These are phyloP conservation scores for Rhyacophila evoluta DNA, from an alignment of 2,888 invertebrate species.

Conservation along the genomic window DNA sequence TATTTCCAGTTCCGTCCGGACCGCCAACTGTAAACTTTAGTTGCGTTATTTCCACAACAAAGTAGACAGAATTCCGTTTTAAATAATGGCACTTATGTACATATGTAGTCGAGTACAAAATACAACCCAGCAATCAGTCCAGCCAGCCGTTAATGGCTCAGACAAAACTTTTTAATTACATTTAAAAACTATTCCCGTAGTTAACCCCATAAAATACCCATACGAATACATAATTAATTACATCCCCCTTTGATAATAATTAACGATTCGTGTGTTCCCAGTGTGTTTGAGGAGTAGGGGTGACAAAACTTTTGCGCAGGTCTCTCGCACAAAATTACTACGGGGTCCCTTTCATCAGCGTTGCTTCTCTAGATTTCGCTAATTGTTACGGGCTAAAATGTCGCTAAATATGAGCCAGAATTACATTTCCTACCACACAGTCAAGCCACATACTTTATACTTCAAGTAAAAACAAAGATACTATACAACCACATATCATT, in stretches of 20 bases:
- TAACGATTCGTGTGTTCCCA: conserved; percentile 10
- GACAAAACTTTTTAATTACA: conserved; percentile 13
- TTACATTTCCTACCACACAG: too few species aligned
- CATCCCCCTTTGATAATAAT: conserved; percentile 22
- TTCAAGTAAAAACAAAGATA: too few species aligned
- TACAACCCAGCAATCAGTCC: conserved; percentile 3
- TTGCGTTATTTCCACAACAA: not conserved
- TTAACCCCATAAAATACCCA: conserved; percentile 12
- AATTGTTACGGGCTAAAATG: not conserved
- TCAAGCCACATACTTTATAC: too few species aligned
- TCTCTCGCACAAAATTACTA: not conserved
- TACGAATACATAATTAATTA: conserved; percentile 22
- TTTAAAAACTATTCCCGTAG: conserved; percentile 13
- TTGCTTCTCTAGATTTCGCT: not conserved
- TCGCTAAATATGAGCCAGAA: not conserved
- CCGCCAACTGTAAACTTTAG: not conserved
- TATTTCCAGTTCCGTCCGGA: not conserved
- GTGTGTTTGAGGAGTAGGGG: not conserved
- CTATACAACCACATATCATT: too few species aligned
- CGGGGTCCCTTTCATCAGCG: not conserved
- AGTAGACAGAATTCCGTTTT: not conserved
- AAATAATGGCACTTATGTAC: not conserved
- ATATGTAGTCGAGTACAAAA: not conserved
- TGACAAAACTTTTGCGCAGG: not conserved
- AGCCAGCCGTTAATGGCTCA: not conserved